These are phyloP conservation scores for Lycophotia porphyrea DNA, from an alignment of 2,888 invertebrate species.

Conservation along the genomic window DNA sequence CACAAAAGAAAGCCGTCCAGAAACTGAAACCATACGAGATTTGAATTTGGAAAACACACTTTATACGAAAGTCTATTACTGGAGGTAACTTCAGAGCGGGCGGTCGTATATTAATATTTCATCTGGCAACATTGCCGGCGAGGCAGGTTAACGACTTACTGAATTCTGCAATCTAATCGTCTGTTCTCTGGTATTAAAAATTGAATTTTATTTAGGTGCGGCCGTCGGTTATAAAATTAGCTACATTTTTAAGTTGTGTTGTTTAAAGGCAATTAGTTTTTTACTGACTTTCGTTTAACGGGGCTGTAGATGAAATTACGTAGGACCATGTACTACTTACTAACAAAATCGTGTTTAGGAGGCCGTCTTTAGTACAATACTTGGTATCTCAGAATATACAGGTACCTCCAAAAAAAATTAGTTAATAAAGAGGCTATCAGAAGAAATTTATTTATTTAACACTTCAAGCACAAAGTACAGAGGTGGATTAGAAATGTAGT, in stretches of 20 bases:
- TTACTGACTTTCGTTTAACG: neutral
- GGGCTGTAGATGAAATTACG: neutral
- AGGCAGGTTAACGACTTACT: slow-evolving; percentile 68
- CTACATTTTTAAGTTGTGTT: neutral
- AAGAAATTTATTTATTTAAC: no score
- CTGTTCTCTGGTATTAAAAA: slow-evolving; percentile 46
- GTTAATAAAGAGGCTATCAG: no score
- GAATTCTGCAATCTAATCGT: slow-evolving; percentile 64
- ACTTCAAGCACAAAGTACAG: no score
- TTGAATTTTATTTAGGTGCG: slow-evolving; percentile 38
- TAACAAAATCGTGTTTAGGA: neutral
- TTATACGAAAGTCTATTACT: slow-evolving; percentile 67
- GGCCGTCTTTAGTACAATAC: neutral
- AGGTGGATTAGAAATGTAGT: no score
- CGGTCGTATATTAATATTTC: slow-evolving; percentile 71
- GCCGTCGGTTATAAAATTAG: slow-evolving; percentile 28
- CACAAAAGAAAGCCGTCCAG: slow-evolving; percentile 24
- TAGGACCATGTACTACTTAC: neutral
- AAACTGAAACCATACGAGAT: slow-evolving; percentile 56
- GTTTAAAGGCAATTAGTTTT: neutral
- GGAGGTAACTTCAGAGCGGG: slow-evolving; percentile 69
- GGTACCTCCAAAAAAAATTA: no score
- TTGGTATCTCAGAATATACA: neutral
- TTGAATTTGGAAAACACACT: slow-evolving; percentile 66
- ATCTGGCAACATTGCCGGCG: slow-evolving; percentile 66